Evolutionary conservation across 2,888 invertebrate genomes (phyloP).

Genomic region (Sialis lutaria): DNA sequence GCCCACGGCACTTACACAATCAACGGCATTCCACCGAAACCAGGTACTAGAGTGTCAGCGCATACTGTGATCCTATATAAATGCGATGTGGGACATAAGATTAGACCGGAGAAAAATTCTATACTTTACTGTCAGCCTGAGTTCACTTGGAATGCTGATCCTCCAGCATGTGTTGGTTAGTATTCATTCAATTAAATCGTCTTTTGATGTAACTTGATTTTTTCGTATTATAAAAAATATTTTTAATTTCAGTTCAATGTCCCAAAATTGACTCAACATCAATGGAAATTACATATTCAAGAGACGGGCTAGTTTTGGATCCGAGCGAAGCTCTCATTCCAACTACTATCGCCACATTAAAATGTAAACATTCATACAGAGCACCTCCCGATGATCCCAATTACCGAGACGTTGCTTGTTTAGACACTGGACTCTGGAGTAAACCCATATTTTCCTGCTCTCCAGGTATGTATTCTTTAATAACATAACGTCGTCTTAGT

Average conservation of each 20-base stretch:
- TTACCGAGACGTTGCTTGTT: background rate
- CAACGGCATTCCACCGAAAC: background rate
- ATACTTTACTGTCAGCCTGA: background rate
- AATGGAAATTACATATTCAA: background rate
- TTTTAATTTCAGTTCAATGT: conserved; percentile 1
- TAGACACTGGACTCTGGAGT: background rate
- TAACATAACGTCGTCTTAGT: background rate
- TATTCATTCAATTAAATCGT: background rate
- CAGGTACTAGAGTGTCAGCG: background rate
- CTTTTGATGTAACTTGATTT: too few species aligned
- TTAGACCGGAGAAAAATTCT: background rate
- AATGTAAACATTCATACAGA: conserved; percentile 1
- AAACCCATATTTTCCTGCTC: background rate
- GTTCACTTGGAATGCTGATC: background rate
- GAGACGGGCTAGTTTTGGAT: background rate
- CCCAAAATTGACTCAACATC: background rate
- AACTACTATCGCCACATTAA: background rate
- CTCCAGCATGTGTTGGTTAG: background rate
- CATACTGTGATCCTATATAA: background rate
- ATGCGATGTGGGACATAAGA: background rate
- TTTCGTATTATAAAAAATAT: too few species aligned
- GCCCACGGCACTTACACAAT: background rate
- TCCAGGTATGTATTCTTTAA: background rate
- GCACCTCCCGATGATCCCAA: background rate
- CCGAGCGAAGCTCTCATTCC: background rate